Evolutionary conservation across 1,140 invertebrate species (phyloP), one percentile per base, ranked within the genome.

Genomic region (Wiebesia pumilae): DNA sequence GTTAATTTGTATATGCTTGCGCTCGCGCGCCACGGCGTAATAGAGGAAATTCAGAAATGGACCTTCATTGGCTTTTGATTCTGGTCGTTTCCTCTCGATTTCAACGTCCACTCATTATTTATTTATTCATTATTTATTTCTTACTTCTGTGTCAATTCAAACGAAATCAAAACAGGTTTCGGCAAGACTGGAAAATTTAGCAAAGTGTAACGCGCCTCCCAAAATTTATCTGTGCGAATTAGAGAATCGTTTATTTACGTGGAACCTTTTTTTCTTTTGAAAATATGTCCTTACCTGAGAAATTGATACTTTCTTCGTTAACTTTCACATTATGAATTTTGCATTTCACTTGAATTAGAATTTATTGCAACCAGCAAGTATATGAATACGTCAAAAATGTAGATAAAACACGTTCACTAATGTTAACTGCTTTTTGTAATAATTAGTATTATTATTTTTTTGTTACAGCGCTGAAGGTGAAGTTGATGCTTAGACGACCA

Each of bases 401-500:
- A 10, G 24, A 24, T 62, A 4, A 27, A 62, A 62, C 58, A 27
- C 27, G 58, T 62, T 27, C 0, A 35, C 30, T 35, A 69, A 69
- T 69, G n/a, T 69, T 69, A 69, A 38, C 69, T 7, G 6, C 30
- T 38, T 24, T 33, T 38, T 43, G 30, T 62, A 77, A 43, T 77
- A 84, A 78, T 84, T 35, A 54, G 81, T 85, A 80, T 85, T 81
- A 9, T 87, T 90, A 89, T 89, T 94, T 94, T 94, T 94, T 89
- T 94, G 93, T 97, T 96, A 84, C 96, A 99, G 98, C 98, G 90
- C 95, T 99, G 90, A 99, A 99, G 95, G 97, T 99, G 92, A 99
- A 99, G 95, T 94, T 99, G 93, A 97, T 99, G 97, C 95, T 98
- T 93, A 95, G 98, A 92, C 95, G 98, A 90, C 98, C 98, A 75